These are phyloP conservation scores for Diaperis boleti DNA, from an alignment of 2,888 invertebrate genomes.

Conservation along the genomic window DNA sequence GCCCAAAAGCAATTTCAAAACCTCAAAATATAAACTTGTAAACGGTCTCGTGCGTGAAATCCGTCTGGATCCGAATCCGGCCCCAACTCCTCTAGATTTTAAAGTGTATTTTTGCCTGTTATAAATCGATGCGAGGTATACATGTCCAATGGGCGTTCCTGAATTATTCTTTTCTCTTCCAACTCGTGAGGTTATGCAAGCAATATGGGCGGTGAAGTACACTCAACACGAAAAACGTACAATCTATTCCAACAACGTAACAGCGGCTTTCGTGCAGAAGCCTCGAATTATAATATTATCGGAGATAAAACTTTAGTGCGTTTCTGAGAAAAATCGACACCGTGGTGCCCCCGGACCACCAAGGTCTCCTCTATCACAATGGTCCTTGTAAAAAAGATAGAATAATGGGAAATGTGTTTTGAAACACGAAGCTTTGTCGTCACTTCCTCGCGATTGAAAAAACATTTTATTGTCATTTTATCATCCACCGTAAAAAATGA, in stretches of 20 bases:
- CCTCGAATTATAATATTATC: constrained; percentile 3
- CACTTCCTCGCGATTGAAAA: constrained; percentile 60
- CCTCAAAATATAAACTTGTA: constrained; percentile 61
- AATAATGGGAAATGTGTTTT: constrained; percentile 47
- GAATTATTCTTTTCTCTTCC: constrained; percentile 68
- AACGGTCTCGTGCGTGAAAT: constrained; percentile 48
- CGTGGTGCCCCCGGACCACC: constrained; percentile 8
- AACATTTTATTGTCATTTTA: constrained; percentile 57
- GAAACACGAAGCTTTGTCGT: constrained; percentile 50
- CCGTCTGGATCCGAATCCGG: constrained; percentile 50
- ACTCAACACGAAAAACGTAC: constrained; percentile 56
- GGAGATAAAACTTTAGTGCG: constrained; percentile 7
- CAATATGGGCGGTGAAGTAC: constrained; percentile 67
- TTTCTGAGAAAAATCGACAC: constrained; percentile 23
- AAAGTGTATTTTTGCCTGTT: constrained; percentile 65
- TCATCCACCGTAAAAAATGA: constrained; percentile 56
- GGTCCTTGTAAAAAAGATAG: constrained; percentile 51
- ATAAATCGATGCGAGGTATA: constrained; percentile 66
- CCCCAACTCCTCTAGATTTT: constrained; percentile 56
- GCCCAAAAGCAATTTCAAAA: constrained; percentile 64
- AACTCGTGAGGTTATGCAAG: constrained; percentile 68
- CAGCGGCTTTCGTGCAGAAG: constrained; percentile 19
- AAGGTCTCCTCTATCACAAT: constrained; percentile 14
- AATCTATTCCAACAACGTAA: constrained; percentile 11
- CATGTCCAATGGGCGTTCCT: constrained; percentile 68